Conservation (phyloP, 2,888 invertebrate species). For the Brenthis ino region DNA sequence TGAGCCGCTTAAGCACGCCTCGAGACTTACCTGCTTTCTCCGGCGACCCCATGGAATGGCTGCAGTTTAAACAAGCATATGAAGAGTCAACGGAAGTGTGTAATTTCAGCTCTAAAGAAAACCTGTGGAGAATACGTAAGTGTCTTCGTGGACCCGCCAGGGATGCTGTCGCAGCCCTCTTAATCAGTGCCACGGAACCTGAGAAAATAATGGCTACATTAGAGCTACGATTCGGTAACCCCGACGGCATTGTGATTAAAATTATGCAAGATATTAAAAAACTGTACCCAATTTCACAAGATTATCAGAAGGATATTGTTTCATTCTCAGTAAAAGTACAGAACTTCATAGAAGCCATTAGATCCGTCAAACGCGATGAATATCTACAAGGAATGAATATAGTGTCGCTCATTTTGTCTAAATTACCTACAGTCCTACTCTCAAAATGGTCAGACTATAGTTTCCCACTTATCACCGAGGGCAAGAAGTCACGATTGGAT, state of each 20-base stretch:
- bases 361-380: slow-evolving; percentile 32
- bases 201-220: slow-evolving; percentile 16
- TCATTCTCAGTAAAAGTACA: slow-evolving; percentile 39
- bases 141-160: slow-evolving; percentile 42
- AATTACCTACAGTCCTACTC: slow-evolving; percentile 38
- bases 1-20: slow-evolving; percentile 38
- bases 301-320: slow-evolving; percentile 41
- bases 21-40: slow-evolving; percentile 37
- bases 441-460: slow-evolving; percentile 45
- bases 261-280: slow-evolving; percentile 40
- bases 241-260: slow-evolving; percentile 38
- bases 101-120: slow-evolving; percentile 41
- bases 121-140: slow-evolving; percentile 42
- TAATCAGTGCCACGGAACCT: not conserved
- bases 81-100: slow-evolving; percentile 41
- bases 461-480: slow-evolving; percentile 33
- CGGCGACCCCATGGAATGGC: slow-evolving; percentile 45
- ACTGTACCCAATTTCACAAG: slow-evolving; percentile 32
- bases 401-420: slow-evolving; percentile 35
- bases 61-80: slow-evolving; percentile 42
- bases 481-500: slow-evolving; percentile 33
- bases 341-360: slow-evolving; percentile 39
- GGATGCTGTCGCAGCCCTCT: slow-evolving; percentile 37
- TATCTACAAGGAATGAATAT: slow-evolving; percentile 32
- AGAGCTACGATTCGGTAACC: slow-evolving; percentile 42